phyloP scores from a whole-genome alignment of 2,888 invertebrate genomes.

The Carcina quercana region DNA sequence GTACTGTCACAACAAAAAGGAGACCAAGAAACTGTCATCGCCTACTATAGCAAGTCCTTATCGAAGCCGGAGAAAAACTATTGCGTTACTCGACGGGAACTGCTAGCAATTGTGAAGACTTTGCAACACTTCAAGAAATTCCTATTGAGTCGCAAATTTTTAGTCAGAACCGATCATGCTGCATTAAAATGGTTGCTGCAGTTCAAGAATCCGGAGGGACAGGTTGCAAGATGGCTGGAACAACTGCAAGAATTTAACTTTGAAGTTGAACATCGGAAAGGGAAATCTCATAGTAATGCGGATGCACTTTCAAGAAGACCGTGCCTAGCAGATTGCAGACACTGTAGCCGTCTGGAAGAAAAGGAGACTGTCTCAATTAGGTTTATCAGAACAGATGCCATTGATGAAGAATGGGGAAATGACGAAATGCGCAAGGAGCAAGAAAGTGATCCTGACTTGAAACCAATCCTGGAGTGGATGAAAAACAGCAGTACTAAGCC shows the following conservation, averaged over 20 bases:
- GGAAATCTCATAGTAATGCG: conserved; percentile 7
- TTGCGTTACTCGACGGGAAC: conserved; percentile 10
- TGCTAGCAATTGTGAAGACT: conserved; percentile 11
- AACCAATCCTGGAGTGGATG: no score
- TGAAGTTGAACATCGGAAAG: conserved; percentile 9
- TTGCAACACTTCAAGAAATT: conserved; percentile 13
- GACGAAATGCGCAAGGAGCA: no score
- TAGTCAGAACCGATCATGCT: conserved; percentile 3
- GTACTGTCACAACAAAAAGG: conserved; percentile 7
- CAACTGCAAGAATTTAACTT: conserved; percentile 10
- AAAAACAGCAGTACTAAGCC: no score
- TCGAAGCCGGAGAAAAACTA: conserved; percentile 8
- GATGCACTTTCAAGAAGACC: conserved; percentile 5
- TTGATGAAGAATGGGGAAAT: no score
- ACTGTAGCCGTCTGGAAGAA: no score
- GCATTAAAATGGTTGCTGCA: conserved; percentile 7
- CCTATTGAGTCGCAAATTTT: conserved; percentile 9
- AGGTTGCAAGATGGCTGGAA: conserved; percentile 13
- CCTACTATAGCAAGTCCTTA: conserved; percentile 9
- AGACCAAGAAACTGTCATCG: conserved; percentile 11
- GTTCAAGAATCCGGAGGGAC: conserved; percentile 9
- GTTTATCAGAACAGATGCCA: no score
- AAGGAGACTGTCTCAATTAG: no score
- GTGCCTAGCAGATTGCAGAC: no score
- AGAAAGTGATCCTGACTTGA: no score